Base-by-base conservation (phyloP, 1,140 invertebrate species). In the Leptinotarsa defecta region DNA sequence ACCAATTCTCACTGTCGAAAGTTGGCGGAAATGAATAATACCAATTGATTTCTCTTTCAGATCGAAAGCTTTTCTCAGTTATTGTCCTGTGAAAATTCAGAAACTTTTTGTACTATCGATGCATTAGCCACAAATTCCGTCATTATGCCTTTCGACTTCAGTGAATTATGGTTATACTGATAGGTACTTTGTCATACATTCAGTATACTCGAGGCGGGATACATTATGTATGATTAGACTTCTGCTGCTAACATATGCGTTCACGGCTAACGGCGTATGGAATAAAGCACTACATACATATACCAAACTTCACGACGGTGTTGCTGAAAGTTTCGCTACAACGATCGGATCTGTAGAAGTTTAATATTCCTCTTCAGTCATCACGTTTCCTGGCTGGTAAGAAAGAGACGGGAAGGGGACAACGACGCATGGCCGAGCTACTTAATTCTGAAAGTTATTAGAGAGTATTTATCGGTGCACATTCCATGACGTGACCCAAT, bases 391-490 rank as follows among this genome's bases (percentile, higher is more conserved):
- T 17, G 52, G 52, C 17, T 57, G 52, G n/a, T n/a, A 4, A 13
- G 52, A 57, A 57, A 57, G 52, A 57, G 52, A 57, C 13, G 52
- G 5, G 17, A 13, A 13, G 3, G 52, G n/a, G 52, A 57, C 52
- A n/a, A 4, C 52, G 52, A 57, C 13, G 52, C 52, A 15, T 57
- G n/a, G n/a, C 17, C 52, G 52, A 57, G n/a, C 52, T n/a, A 17
- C n/a, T 57, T 13, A 57, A 57, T 57, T 57, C 52, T 2, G n/a
- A 57, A 57, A 65, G 63, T 65, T 65, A 27, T 22, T 65, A 27
- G 3, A 65, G 63, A 22, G 15, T 65, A 65, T 65, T 65, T 65
- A 65, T 65, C 63, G 63, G 63, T 65, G 63, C 63, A 65, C 4
- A 27, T 22, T 15, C 19, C 68, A 19, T 48, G 43, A 34, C n/a